Percentiles rank a stretch among this genome's conserved stretches.
Conservation (phyloP, 2,888 invertebrate genomes). For the Helicoverpa assulta region DNA sequence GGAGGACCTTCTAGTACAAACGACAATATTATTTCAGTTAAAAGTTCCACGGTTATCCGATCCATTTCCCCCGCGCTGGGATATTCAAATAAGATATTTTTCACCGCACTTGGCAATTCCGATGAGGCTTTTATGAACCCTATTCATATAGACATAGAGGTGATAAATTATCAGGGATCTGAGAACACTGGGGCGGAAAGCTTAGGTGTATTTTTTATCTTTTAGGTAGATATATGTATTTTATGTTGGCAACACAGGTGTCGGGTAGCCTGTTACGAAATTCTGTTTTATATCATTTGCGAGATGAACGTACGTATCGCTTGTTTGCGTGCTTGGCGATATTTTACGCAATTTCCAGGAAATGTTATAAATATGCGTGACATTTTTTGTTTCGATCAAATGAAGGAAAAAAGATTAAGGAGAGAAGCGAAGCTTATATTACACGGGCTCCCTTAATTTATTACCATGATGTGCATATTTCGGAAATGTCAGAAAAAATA, state of each 20-base stretch:
- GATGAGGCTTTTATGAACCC: slow-evolving; percentile 72
- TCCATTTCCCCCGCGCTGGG: slow-evolving; percentile 76
- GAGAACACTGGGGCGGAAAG: slow-evolving; percentile 59
- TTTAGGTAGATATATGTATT: slow-evolving; percentile 59
- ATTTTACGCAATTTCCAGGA: slow-evolving; percentile 47
- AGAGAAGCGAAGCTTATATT: slow-evolving; percentile 30
- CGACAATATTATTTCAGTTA: slow-evolving; percentile 85
- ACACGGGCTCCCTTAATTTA: slow-evolving; percentile 40
- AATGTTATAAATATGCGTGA: slow-evolving; percentile 43
- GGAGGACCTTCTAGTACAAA: slow-evolving; percentile 71
- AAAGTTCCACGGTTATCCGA: slow-evolving; percentile 82
- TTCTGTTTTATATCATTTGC: slow-evolving; percentile 59
- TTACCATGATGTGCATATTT: slow-evolving; percentile 25
- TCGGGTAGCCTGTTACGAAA: slow-evolving; percentile 61
- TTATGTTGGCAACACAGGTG: slow-evolving; percentile 66
- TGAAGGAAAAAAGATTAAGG: slow-evolving; percentile 12
- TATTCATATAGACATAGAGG: slow-evolving; percentile 70
- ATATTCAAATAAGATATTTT: slow-evolving; percentile 83
- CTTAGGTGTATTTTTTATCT: slow-evolving; percentile 67
- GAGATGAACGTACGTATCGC: slow-evolving; percentile 57
- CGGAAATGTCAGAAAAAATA: slow-evolving; percentile 13
- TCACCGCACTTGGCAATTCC: slow-evolving; percentile 71
- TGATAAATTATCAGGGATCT: slow-evolving; percentile 68
- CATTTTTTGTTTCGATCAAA: slow-evolving; percentile 42
- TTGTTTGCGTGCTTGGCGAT: slow-evolving; percentile 50